These are phyloP conservation scores for Drosophila azteca DNA, from an alignment of 1,140 invertebrate genomes.

Conservation along the genomic window DNA sequence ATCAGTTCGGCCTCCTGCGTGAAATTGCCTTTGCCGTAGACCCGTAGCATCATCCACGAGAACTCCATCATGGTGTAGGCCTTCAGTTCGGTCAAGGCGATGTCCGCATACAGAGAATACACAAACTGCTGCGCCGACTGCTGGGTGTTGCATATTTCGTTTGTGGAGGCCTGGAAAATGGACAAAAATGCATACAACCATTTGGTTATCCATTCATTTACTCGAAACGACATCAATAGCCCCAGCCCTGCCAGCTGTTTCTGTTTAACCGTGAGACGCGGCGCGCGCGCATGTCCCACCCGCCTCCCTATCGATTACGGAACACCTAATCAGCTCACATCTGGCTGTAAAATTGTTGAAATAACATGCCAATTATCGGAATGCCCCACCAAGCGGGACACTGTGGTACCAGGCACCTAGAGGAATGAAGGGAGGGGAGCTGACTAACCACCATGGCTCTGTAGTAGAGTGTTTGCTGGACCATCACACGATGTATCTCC, in stretches of 20 bases:
- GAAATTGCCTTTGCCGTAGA: constrained; percentile 90
- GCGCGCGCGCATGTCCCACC: too few species aligned
- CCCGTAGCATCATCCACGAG: constrained; percentile 91
- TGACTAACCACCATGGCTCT: constrained; percentile 86
- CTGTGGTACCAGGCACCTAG: too few species aligned
- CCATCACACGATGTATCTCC: constrained; percentile 72
- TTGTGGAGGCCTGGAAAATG: constrained; percentile 86
- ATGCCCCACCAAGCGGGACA: too few species aligned
- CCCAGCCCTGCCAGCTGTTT: not conserved
- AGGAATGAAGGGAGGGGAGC: too few species aligned
- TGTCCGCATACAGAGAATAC: constrained; percentile 91
- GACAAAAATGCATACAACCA: constrained; percentile 10
- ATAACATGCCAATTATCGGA: too few species aligned
- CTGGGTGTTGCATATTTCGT: constrained; percentile 87
- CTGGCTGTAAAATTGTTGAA: too few species aligned
- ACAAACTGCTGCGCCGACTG: constrained; percentile 92
- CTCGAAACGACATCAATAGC: not conserved
- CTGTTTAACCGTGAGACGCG: too few species aligned
- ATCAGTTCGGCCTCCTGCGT: constrained; percentile 87
- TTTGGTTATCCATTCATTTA: not conserved
- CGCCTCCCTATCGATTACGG: too few species aligned
- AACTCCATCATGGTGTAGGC: constrained; percentile 94
- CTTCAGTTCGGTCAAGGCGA: constrained; percentile 92
- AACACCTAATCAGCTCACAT: too few species aligned
- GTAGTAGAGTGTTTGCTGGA: constrained; percentile 86